Evolutionary conservation across 2,113 vertebrate species (phyloP).

Genomic region (Bagarius yarrelli): DNA sequence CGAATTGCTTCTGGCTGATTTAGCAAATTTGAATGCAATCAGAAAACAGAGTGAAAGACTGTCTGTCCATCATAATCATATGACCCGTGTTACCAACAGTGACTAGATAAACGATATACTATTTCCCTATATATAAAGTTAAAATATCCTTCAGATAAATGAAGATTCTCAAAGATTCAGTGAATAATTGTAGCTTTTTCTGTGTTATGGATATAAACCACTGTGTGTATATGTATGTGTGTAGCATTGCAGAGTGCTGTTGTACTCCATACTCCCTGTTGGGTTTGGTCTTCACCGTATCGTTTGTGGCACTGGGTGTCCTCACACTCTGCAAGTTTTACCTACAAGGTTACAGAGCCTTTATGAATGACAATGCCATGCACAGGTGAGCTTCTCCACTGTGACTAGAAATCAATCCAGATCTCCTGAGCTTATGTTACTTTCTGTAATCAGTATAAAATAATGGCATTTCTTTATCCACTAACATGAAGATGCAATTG

Average conservation of each 20-base stretch:
- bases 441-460: background rate
- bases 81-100: background rate
- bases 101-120: background rate
- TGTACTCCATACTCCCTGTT: conserved; percentile 94
- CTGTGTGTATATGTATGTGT: conserved; percentile 52
- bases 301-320: conserved; percentile 93
- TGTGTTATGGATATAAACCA: conserved; percentile 62
- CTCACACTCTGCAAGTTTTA: conserved; percentile 99
- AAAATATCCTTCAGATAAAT: background rate
- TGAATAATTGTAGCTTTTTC: background rate
- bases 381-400: conserved; percentile 75
- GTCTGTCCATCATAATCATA: background rate
- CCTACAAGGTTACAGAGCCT: conserved; percentile 94
- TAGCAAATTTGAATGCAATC: background rate
- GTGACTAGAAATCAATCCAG: background rate
- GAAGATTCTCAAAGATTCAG: background rate
- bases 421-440: background rate
- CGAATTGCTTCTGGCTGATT: background rate
- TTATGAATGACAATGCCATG: conserved; percentile 98
- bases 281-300: conserved; percentile 95
- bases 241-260: conserved; percentile 95
- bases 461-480: background rate
- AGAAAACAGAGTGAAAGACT: background rate
- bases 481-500: background rate
- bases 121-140: too few species aligned